Conservation (phyloP, 2,113 vertebrate genomes). For the Camelus bactrianus region DNA sequence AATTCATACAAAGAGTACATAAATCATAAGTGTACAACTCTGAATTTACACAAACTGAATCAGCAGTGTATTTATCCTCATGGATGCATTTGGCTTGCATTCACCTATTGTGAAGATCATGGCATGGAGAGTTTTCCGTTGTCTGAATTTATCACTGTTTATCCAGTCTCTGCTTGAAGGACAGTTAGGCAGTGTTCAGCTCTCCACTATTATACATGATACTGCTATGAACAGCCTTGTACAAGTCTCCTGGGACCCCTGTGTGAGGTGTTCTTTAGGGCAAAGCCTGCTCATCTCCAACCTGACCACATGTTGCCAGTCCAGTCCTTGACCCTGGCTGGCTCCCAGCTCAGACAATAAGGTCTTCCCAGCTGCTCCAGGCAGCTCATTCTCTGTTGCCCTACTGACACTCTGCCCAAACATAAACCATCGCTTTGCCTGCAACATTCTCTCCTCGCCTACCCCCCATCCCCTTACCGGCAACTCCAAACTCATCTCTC, state of each 20-base stretch:
- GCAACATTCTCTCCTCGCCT: background rate
- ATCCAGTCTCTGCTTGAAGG: background rate
- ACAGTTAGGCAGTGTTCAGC: background rate
- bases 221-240: background rate
- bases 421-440: background rate
- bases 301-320: background rate
- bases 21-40: background rate
- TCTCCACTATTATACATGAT: conserved; percentile 1
- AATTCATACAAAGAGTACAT: background rate
- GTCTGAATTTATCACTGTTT: background rate
- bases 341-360: background rate
- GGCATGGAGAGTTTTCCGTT: background rate
- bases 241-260: background rate
- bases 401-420: background rate
- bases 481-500: background rate
- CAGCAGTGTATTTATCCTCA: background rate
- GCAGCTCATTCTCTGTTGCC: background rate
- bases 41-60: conserved; percentile 1
- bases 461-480: background rate
- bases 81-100: background rate
- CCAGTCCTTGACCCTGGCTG: background rate
- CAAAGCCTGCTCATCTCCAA: background rate
- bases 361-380: background rate
- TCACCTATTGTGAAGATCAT: background rate
- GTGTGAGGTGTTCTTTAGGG: background rate